These are phyloP conservation scores for Metopolophium dirhodum DNA, from an alignment of 1,140 invertebrate species.

Conservation along the genomic window DNA sequence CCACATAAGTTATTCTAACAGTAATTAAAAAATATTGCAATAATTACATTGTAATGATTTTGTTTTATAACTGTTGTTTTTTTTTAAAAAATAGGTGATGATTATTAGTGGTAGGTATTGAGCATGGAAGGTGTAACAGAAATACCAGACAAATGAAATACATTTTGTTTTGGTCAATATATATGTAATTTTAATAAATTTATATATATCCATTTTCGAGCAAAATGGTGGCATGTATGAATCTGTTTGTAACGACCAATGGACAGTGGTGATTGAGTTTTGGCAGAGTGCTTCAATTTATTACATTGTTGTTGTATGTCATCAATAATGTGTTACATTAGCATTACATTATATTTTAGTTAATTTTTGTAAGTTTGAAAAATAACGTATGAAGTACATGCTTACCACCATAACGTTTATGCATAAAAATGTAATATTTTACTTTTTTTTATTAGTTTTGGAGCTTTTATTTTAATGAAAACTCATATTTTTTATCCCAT, in stretches of 20 bases:
- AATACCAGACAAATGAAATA: too few species aligned
- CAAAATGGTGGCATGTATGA: background rate
- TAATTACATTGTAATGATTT: too few species aligned
- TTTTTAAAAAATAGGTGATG: too few species aligned
- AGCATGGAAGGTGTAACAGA: too few species aligned
- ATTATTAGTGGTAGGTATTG: too few species aligned
- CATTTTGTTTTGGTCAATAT: background rate
- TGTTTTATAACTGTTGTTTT: too few species aligned
- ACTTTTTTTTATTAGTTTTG: conserved; percentile 1
- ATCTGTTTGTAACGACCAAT: background rate
- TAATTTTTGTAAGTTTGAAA: conserved; percentile 1
- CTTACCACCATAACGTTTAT: background rate
- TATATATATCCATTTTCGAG: background rate
- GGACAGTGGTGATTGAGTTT: background rate
- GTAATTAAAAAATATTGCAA: too few species aligned
- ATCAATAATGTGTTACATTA: background rate
- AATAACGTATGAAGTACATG: background rate
- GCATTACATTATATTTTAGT: background rate
- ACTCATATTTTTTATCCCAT: background rate
- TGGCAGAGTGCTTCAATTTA: background rate
- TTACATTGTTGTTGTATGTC: background rate
- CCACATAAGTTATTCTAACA: too few species aligned
- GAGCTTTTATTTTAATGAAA: conserved; percentile 17
- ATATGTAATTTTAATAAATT: background rate
- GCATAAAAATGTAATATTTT: conserved; percentile 13